These are phyloP conservation scores for Vannuccia rotundouncinata DNA, from an alignment of 2,888 invertebrate genomes.

Conservation along the genomic window DNA sequence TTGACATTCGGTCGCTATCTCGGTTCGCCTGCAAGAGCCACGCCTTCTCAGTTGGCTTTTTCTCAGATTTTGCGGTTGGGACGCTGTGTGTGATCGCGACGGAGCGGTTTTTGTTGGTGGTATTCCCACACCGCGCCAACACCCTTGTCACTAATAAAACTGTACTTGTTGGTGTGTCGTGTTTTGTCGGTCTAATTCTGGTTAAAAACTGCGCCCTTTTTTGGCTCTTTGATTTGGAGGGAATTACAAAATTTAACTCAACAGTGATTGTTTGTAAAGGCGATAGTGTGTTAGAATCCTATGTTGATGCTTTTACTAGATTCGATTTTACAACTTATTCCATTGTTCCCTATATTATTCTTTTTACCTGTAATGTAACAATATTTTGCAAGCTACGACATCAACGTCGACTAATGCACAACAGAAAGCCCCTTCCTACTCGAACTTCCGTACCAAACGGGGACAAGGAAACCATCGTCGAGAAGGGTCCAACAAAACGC, in stretches of 20 bases:
- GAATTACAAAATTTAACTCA: neutral
- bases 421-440: neutral
- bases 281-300: neutral
- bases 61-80: constrained; percentile 37
- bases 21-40: constrained; percentile 31
- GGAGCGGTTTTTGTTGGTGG: constrained; percentile 39
- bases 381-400: constrained; percentile 32
- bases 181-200: neutral
- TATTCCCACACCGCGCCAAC: constrained; percentile 36
- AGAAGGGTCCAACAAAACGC: constrained; percentile 34
- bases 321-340: constrained; percentile 39
- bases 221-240: neutral
- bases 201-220: constrained; percentile 25
- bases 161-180: neutral
- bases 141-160: constrained; percentile 2
- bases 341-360: constrained; percentile 38
- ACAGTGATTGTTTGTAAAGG: neutral
- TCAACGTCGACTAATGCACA: constrained; percentile 14
- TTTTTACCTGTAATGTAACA: constrained; percentile 39
- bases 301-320: neutral
- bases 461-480: neutral
- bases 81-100: constrained; percentile 38
- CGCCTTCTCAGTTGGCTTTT: constrained; percentile 18
- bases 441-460: neutral
- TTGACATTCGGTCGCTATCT: constrained; percentile 27